Evolutionary conservation across 2,888 invertebrate species (phyloP), one percentile per base, ranked within the genome.

Genomic region (Meandrusa payeni): DNA sequence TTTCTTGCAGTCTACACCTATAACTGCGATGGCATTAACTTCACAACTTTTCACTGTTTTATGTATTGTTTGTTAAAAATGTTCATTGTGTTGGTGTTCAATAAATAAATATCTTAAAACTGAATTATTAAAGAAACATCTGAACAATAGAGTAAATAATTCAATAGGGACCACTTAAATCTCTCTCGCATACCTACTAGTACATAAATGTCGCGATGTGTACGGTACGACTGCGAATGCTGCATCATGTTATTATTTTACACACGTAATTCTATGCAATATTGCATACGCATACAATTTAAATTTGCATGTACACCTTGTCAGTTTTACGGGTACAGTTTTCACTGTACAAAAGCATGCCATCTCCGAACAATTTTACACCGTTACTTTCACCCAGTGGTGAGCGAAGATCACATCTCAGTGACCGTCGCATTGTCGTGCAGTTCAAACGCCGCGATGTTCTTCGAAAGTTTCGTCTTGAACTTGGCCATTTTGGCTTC

Each of bases 331-430:
- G 11, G 10, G 28, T 3, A 32, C 5, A 22, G 26, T 17, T 33
- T 33, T 28, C 19, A 11, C 44, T 23, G 33, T 26, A 24, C 24
- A 40, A 38, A 34, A 24, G 46, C 52, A 19, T 20, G 22, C 36
- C 44, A 50, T 52, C 51, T 54, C 46, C 46, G 57, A 51, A 61
- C 52, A 55, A 57, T 33, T 38, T 45, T 33, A 23, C 52, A 70
- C 85, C 86, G 86, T 83, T 85, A 81, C 60, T 64, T 59, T 71
- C 82, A 77, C 86, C 86, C 57, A 80, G 69, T 69, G 63, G 50
- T 52, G 52, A 5, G 52, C 10, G 31, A 59, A 56, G 49, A 62
- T 58, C 63, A 48, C 51, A 49, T 39, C 55, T 53, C 76, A 82
- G 85, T 85, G 53, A 57, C 59, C 55, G 59, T 59, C 61, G 52